These are phyloP conservation scores for Nasonia longicornis DNA, from an alignment of 1,140 invertebrate genomes.

Conservation along the genomic window DNA sequence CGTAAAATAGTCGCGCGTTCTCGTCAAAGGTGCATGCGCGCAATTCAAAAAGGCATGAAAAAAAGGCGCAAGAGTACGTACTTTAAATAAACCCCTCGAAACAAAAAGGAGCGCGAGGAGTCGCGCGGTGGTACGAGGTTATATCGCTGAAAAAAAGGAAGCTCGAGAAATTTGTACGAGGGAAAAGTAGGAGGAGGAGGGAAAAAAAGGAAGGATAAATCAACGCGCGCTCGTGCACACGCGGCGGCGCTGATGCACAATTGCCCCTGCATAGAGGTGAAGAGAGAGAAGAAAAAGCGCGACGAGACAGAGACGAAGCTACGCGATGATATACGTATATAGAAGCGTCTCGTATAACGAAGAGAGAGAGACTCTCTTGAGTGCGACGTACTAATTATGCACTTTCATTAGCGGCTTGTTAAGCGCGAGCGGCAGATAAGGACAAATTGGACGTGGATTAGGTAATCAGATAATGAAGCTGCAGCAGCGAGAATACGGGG, in stretches of 20 bases:
- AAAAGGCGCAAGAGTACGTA: constrained; percentile 32
- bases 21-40: background rate
- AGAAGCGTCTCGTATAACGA: background rate
- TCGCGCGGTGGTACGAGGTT: background rate
- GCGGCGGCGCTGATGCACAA: constrained; percentile 81
- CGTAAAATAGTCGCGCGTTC: constrained; percentile 40
- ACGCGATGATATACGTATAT: background rate
- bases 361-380: constrained; percentile 14
- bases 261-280: constrained; percentile 53
- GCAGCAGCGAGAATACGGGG: background rate
- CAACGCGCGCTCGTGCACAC: constrained; percentile 81
- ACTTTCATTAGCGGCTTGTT: constrained; percentile 42
- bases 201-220: background rate
- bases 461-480: constrained; percentile 44
- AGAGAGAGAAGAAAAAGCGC: background rate
- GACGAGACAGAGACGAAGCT: background rate
- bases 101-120: background rate
- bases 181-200: background rate
- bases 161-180: constrained; percentile 25
- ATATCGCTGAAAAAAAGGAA: constrained; percentile 11
- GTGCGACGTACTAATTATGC: constrained; percentile 38
- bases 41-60: constrained; percentile 33
- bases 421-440: constrained; percentile 28
- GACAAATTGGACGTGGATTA: constrained; percentile 41
- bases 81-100: constrained; percentile 31